These are phyloP conservation scores for Eulemur rufifrons DNA, from an alignment of 2,113 vertebrate genomes.

Conservation along the genomic window DNA sequence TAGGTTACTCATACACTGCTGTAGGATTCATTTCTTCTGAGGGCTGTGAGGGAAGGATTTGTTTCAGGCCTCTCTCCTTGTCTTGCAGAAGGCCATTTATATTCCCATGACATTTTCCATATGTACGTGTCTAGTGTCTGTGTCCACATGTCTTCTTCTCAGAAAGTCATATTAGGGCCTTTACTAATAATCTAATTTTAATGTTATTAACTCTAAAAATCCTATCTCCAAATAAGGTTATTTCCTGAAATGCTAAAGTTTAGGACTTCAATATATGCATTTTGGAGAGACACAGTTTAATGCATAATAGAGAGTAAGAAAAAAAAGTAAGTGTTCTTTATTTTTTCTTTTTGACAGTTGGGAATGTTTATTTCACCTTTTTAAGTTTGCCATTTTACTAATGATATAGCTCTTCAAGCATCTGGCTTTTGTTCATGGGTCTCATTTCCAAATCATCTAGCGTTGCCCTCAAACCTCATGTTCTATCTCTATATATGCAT, in stretches of 20 bases:
- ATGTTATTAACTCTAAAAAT: neutral
- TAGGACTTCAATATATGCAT: neutral
- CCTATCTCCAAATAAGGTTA: neutral
- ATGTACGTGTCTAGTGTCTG: fast-evolving
- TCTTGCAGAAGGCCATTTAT: neutral
- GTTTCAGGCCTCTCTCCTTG: neutral
- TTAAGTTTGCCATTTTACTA: neutral
- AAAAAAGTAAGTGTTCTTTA: neutral
- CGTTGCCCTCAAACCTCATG: neutral
- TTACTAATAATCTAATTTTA: neutral
- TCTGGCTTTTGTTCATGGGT: neutral
- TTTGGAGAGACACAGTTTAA: neutral
- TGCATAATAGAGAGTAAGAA: neutral
- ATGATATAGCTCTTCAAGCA: neutral
- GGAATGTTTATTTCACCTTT: neutral
- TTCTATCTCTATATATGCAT: neutral
- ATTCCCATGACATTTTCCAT: too few species aligned
- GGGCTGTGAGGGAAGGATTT: neutral
- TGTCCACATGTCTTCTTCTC: neutral
- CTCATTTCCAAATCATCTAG: neutral
- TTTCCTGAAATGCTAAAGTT: neutral
- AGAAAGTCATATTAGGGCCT: neutral
- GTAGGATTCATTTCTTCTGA: neutral
- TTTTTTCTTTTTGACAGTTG: neutral
- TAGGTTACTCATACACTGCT: too few species aligned